Evolutionary conservation across 1,140 invertebrate species (phyloP), one percentile per base, ranked within the genome.

Genomic region (Nasonia longicornis): DNA sequence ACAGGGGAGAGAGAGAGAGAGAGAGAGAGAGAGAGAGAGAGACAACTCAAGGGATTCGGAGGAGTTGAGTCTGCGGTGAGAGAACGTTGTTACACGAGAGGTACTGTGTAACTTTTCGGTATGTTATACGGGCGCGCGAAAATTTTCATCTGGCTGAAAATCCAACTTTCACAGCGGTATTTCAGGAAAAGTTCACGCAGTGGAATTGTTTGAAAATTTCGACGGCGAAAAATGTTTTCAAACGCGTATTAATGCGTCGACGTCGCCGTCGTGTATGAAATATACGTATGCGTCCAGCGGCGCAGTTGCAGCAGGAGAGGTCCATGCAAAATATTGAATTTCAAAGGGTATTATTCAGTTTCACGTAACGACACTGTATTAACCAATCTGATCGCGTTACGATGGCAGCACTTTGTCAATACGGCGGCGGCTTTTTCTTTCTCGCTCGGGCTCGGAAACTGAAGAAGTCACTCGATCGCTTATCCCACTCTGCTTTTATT

Each of bases 361-460:
- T 73, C 22, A 29, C 16, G 12, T 16, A 31, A 35, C 72, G 29
- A 35, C 20, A 26, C 16, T 31, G 26, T 63, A 63, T 35, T 58
- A 74, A 14, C 45, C 45, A 35, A 74, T 74, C 48, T 16, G 72
- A 63, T 74, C 48, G 26, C 26, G 72, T 58, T 63, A 35, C 72
- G 63, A 74, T 20, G 35, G 38, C 22, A 29, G 6, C 14, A 58
- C 22, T 52, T 73, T 73, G 42, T 52, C 2, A 73, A 73, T 45
- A 26, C 71, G 52, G 52, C 4, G 48, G n/a, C 31, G 11, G 26
- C 29, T 74, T 48, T 74, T 74, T 29, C 7, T 63, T 63, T n/a
- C 31, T 63, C 14, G 10, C 20, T 74, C 31, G 7, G 7, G 35
- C 20, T 6, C 26, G 26, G 12, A 58, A 58, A 58, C 52, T 58